phyloP scores from a whole-genome alignment of 1,140 invertebrate genomes.

The Cydia amplana region DNA sequence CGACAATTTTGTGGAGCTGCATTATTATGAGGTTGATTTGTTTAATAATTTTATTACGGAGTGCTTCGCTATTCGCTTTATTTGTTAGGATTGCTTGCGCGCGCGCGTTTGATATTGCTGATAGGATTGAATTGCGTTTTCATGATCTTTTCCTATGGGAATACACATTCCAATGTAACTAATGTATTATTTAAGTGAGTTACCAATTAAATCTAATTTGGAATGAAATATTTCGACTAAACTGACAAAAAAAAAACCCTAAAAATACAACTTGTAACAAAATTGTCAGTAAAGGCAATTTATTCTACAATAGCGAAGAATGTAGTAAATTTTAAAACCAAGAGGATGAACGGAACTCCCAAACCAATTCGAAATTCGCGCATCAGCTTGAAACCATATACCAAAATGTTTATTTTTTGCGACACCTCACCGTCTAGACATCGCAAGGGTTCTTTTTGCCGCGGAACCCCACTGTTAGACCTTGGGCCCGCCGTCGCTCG shows the following conservation, averaged over 20 bases:
- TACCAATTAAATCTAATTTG: not conserved
- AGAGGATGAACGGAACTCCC: not conserved
- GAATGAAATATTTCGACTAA: not conserved
- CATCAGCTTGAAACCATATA: constrained; percentile 17
- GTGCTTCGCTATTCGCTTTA: constrained; percentile 57
- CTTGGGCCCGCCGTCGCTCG: constrained; percentile 52
- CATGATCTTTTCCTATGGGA: not conserved
- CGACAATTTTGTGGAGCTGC: constrained; percentile 73
- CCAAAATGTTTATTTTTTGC: constrained; percentile 37
- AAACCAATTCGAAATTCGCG: not conserved
- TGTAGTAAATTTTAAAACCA: not conserved
- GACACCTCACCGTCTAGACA: constrained; percentile 42
- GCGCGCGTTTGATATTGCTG: constrained; percentile 40
- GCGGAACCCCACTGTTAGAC: constrained; percentile 56
- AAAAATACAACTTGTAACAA: too few relatives aligned
- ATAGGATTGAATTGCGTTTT: constrained; percentile 37
- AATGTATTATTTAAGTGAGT: too few relatives aligned
- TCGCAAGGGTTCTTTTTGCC: constrained; percentile 46
- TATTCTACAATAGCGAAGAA: not conserved
- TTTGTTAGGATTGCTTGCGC: constrained; percentile 47
- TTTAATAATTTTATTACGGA: constrained; percentile 78
- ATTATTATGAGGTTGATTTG: constrained; percentile 77
- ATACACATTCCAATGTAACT: not conserved
- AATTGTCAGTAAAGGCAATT: too few relatives aligned
- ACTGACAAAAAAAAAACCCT: not conserved